Base-by-base conservation (phyloP, 2,797 vertebrate species). In the Chaunax sp. region DNA sequence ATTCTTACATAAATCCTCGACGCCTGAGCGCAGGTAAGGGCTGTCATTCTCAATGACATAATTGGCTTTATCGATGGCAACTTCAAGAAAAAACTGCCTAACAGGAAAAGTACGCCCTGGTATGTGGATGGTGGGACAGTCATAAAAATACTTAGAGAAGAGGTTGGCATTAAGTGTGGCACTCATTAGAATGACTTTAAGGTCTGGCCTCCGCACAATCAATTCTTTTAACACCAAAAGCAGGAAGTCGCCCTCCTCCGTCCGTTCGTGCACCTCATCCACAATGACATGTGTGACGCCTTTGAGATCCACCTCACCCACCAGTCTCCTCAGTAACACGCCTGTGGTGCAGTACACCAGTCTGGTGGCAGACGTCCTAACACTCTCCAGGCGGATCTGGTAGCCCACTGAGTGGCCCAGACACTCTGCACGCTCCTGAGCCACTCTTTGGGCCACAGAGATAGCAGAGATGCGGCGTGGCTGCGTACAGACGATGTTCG, bases 161-260 rank as follows among this genome's bases (percentile, higher is more conserved):
- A 98, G 96, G 67, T 95, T 94, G 45, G 97, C 95, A 22, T 99
- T 97, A 47, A 99, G 89, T 12, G 98, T 99, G 59, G 98, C 98
- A 59, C 98, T 99, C 98, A 99, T 99, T 5, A 99, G 89, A 66
- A 99, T 95, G 73, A 99, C 90, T 87, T 95, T 97, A 66, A 99
- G 91, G 80, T 96, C 95, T 23, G 93, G 93, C 71, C 96, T 95
- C 93, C 96, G 94, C 23, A 87, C 30, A 65, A 97, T 93, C 49
- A 99, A 90, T 84, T 98, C 96, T 92, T 97, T 99, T 77, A 99
- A 90, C 69, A 99, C 94, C 82, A 99, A 90, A 72, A 99, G 91
- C 85, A 99, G 88, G 92, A 99, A 99, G 89, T 99, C 98, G 93
- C 98, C 99, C 91, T 99, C 98, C 80, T 98, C 97, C 3, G 97